phyloP scores from a whole-genome alignment of 2,888 invertebrate genomes.

The Plagodis pulveraria region DNA sequence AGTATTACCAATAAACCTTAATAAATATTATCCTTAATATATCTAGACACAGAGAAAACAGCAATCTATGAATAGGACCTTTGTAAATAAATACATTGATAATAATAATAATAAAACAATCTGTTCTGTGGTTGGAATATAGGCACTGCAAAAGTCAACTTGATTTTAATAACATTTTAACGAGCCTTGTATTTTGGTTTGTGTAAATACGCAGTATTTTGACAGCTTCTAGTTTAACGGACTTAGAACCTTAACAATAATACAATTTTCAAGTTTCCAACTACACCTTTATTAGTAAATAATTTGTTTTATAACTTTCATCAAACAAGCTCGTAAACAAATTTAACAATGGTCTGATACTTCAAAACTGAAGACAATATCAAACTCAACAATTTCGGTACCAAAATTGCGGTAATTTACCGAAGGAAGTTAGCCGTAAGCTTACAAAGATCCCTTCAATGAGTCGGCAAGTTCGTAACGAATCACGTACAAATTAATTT shows the following conservation, averaged over 20 bases:
- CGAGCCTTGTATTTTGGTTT: too few relatives aligned
- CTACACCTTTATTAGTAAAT: slow-evolving; percentile 12
- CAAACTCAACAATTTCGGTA: slow-evolving; percentile 17
- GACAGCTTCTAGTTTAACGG: too few relatives aligned
- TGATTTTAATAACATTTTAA: not conserved
- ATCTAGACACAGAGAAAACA: too few relatives aligned
- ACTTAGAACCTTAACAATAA: too few relatives aligned
- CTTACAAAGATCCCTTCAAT: slow-evolving; percentile 30
- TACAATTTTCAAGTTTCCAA: not conserved
- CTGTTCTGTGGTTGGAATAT: not conserved
- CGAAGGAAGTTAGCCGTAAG: slow-evolving; percentile 32
- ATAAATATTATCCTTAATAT: too few relatives aligned
- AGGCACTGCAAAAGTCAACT: not conserved
- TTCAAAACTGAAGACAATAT: slow-evolving; percentile 16
- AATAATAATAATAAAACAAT: too few relatives aligned
- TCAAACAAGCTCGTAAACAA: slow-evolving; percentile 11
- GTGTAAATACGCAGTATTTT: too few relatives aligned
- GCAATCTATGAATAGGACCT: too few relatives aligned
- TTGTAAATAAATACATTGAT: too few relatives aligned
- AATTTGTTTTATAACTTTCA: slow-evolving; percentile 5
- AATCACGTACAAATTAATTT: slow-evolving; percentile 51
- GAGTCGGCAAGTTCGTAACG: slow-evolving; percentile 41
- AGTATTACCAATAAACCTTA: too few relatives aligned
- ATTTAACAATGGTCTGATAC: slow-evolving; percentile 10
- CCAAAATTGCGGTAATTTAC: slow-evolving; percentile 20